Evolutionary conservation across 2,888 invertebrate species (phyloP), one percentile per base, ranked within the genome.

Genomic region (Caenorhabditis drosophilae): DNA sequence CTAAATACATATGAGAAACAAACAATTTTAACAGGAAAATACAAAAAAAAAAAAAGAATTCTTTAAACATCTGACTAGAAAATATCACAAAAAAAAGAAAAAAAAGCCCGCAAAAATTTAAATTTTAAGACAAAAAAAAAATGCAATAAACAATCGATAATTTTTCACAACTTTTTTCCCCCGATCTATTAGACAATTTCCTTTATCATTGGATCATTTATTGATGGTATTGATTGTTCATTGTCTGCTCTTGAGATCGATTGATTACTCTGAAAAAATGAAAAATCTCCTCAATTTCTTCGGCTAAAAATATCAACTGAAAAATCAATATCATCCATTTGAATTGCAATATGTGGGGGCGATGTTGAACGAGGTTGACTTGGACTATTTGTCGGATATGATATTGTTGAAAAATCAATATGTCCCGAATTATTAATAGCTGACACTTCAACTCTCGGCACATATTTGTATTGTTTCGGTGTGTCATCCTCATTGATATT

Each of bases 361-460:
- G 54, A 18, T 31, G 20, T 46, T 54, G 36, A 53, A 51, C 42
- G 52, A 4, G 34, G 47, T 63, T 7, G 63, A 58, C 46, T 46
- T 35, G 1, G n/a, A 23, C 11, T 22, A 15, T 7, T 41, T 47
- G 23, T 26, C 20, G 47, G 41, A 27, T 26, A 59, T 7, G 59
- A 55, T 2, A 59, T 51, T 2, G 49, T 36, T 20, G 64, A 64
- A 36, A 64, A 64, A 36, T 64, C 64, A 44, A 64, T 58, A 35
- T 64, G 64, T 15, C 59, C 64, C 38, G 64, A 64, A 35, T 56
- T 52, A 31, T 64, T 59, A 20, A 64, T 64, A 11, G 64, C 64
- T n/a, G 64, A 64, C 18, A 64, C 59, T 36, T 64, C 64, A 42
- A 64, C 59, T 38, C 64, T 58, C 35, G 64, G 64, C 51, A 64